Percentiles rank a stretch among this genome's conserved stretches.
phyloP scores from a whole-genome alignment of 2,797 vertebrate genomes.

The Sebastes matsubarae region DNA sequence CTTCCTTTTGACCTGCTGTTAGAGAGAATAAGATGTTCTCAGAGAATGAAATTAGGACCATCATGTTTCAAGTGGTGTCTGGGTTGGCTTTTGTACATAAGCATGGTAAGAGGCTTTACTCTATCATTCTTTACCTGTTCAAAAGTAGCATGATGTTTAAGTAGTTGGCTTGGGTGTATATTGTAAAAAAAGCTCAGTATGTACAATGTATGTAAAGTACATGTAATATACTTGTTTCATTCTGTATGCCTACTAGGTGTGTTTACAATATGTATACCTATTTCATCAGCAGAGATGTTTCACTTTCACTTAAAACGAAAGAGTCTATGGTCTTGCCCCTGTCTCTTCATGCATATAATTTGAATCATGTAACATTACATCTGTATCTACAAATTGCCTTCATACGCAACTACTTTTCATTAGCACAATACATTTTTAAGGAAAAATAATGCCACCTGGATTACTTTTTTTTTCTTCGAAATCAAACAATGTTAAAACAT shows the following conservation, averaged over 20 bases:
- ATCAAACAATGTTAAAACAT: background rate
- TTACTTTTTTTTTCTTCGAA: background rate
- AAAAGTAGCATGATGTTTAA: conserved; percentile 8
- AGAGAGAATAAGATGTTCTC: conserved; percentile 86
- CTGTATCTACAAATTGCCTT: background rate
- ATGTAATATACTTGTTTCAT: background rate
- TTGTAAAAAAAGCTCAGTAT: background rate
- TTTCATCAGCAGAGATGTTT: background rate
- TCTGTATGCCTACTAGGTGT: background rate
- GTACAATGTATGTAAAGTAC: background rate
- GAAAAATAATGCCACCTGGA: background rate
- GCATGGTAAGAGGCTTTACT: conserved; percentile 76
- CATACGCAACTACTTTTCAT: background rate
- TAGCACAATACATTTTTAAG: background rate
- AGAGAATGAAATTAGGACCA: conserved; percentile 88
- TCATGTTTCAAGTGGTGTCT: conserved; percentile 83
- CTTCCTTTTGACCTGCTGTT: conserved; percentile 47
- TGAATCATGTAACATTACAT: background rate
- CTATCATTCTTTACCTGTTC: conserved; percentile 13
- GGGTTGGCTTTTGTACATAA: conserved; percentile 86
- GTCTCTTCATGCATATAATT: background rate
- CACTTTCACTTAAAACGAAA: no score
- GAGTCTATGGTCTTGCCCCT: background rate
- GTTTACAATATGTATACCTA: background rate
- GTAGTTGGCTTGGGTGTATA: conserved; percentile 21